These are phyloP conservation scores for Peromyscus melanophrys DNA, from an alignment of 2,797 vertebrate genomes.

Conservation along the genomic window DNA sequence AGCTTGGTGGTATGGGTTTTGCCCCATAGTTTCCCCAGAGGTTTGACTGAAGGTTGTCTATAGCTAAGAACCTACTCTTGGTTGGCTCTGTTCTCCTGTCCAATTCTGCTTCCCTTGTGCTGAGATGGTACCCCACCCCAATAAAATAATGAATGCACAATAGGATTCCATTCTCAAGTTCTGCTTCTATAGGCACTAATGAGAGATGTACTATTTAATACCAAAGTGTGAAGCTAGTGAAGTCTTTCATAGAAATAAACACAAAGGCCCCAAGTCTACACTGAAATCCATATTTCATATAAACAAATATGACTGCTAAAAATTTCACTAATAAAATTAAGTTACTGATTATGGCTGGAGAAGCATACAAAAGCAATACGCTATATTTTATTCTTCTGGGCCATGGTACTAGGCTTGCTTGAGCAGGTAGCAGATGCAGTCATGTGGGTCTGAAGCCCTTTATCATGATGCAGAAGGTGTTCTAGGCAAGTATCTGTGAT, in stretches of 20 bases:
- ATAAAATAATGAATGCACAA: not conserved
- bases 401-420: not conserved
- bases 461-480: not conserved
- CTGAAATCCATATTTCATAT: conserved; percentile 43
- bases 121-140: not conserved
- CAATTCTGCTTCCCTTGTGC: not conserved
- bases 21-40: not conserved
- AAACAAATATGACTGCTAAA: conserved; percentile 17
- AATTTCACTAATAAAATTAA: conserved; percentile 22
- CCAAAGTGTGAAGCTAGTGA: not conserved
- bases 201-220: not conserved
- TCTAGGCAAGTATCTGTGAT: not conserved
- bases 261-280: not conserved
- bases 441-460: not conserved
- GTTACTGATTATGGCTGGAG: not conserved
- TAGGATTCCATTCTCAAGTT: not conserved
- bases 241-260: conserved; percentile 54
- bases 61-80: not conserved
- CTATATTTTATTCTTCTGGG: conserved; percentile 20
- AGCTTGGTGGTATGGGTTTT: not conserved
- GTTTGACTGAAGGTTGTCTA: not conserved
- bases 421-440: not conserved
- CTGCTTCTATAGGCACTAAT: not conserved
- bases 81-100: not conserved
- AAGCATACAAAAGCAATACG: conserved; percentile 19